Evolutionary conservation across 2,113 vertebrate species (phyloP), one percentile per base, ranked within the genome.

Genomic region (Triplophysa dalaica): DNA sequence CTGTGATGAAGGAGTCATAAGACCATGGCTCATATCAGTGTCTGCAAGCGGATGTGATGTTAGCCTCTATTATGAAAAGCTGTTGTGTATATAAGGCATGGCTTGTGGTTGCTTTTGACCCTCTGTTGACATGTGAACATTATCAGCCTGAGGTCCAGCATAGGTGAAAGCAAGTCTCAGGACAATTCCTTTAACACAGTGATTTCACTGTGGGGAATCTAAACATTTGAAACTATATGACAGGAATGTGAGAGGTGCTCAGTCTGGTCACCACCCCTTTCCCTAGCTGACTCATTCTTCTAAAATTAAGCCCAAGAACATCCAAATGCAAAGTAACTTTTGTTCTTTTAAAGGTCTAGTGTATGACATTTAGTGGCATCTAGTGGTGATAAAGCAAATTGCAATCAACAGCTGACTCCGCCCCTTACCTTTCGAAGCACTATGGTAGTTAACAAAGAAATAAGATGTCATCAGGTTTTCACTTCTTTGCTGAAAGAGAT

Each of bases 251-350:
- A 64, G 56, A 85, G 70, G 86, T 86, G 78, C 90, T 89, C 84
- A 82, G 86, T 65, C 29, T 19, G 76, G 68, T 85, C 82, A 43
- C 87, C 83, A 79, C 87, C 87, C 80, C 90, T 90, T 90, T 87
- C 89, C 87, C 75, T 88, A 88, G 89, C 87, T 90, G 81, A 74
- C 62, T 38, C 13, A 10, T 33, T 60, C 11, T 22, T 75, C 24
- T 75, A 22, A 62, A 75, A 50, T 67, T 10, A 78, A 48, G 38
- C 33, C 41, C 17, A 50, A 10, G 50, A 56, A 26, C 60, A 21
- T 24, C 64, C 22, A 69, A 75, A 22, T 75, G 41, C 33, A 68
- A 6, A 4, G 60, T 48, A 29, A 21, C 52, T 26, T 66, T 75
- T 75, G 70, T 81, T 75, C 12, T 19, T 60, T 80, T n/a, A 78